phyloP scores from a whole-genome alignment of 2,113 vertebrate genomes.

The Spermophilus dauricus region DNA sequence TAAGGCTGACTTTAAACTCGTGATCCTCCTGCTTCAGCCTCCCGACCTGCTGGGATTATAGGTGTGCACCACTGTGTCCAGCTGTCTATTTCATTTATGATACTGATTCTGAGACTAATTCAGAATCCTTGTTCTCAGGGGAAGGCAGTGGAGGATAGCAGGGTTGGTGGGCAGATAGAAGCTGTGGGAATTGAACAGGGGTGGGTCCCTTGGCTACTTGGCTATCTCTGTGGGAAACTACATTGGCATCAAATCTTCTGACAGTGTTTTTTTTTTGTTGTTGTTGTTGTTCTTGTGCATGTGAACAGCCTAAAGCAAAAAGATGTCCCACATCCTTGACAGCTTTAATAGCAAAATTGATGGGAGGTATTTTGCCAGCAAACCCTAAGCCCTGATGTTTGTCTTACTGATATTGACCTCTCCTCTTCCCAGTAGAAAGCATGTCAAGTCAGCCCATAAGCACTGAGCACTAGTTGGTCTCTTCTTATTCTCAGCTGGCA shows the following conservation, averaged over 20 bases:
- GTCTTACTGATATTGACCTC: neutral
- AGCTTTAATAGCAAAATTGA: slow-evolving; percentile 30
- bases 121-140: neutral
- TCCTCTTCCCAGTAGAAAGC: neutral
- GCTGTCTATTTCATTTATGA: neutral
- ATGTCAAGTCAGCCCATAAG: neutral
- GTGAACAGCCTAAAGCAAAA: slow-evolving; percentile 20
- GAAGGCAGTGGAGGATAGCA: neutral
- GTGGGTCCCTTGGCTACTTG: slow-evolving; percentile 15
- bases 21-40: too few relatives aligned
- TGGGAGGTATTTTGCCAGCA: neutral
- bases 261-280: neutral
- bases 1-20: too few relatives aligned
- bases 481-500: neutral
- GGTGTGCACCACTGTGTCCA: too few relatives aligned
- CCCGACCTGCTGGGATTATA: too few relatives aligned
- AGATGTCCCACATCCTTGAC: neutral
- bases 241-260: neutral
- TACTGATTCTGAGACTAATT: neutral
- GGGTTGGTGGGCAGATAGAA: neutral
- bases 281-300: neutral
- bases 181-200: neutral
- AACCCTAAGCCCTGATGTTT: neutral
- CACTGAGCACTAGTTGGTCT: neutral
- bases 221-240: neutral